phyloP scores from a whole-genome alignment of 2,888 invertebrate genomes.

The Cristatella mucedo region DNA sequence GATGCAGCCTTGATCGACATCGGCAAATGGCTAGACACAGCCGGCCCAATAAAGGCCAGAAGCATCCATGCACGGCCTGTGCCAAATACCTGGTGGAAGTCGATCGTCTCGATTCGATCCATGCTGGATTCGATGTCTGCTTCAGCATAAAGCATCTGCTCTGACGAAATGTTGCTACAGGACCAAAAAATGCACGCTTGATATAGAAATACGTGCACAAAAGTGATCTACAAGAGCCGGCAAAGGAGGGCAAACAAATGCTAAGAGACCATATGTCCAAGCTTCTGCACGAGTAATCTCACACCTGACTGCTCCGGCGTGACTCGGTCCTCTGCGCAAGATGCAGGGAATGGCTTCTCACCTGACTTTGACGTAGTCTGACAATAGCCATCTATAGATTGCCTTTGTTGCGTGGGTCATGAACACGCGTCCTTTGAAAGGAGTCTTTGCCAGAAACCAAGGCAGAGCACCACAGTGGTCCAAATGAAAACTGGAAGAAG shows the following conservation, averaged over 20 bases:
- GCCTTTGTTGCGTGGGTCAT: slow-evolving; percentile 99
- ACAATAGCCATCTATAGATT: slow-evolving; percentile 91
- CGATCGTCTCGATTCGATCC: slow-evolving; percentile 95
- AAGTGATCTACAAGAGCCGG: too few species aligned
- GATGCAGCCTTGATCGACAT: too few species aligned
- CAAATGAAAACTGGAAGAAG: slow-evolving; percentile 93
- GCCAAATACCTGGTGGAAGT: slow-evolving; percentile 59
- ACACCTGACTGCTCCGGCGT: not conserved
- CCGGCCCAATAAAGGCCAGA: too few species aligned
- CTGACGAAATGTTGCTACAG: slow-evolving; percentile 72
- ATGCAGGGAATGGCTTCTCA: too few species aligned
- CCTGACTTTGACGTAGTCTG: slow-evolving; percentile 97
- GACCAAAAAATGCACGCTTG: too few species aligned
- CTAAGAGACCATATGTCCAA: too few species aligned
- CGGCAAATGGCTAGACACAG: too few species aligned
- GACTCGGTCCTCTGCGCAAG: not conserved
- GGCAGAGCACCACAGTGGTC: slow-evolving; percentile 96
- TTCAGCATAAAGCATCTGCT: slow-evolving; percentile 65
- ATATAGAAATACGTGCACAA: too few species aligned
- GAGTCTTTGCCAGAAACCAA: slow-evolving; percentile 91
- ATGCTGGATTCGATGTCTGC: slow-evolving; percentile 89
- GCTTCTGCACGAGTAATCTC: slow-evolving; percentile 7
- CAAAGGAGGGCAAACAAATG: too few species aligned
- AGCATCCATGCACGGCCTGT: too few species aligned
- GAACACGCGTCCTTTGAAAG: slow-evolving; percentile 89